These are phyloP conservation scores for Delia radicum DNA, from an alignment of 1,140 invertebrate genomes.

Conservation along the genomic window DNA sequence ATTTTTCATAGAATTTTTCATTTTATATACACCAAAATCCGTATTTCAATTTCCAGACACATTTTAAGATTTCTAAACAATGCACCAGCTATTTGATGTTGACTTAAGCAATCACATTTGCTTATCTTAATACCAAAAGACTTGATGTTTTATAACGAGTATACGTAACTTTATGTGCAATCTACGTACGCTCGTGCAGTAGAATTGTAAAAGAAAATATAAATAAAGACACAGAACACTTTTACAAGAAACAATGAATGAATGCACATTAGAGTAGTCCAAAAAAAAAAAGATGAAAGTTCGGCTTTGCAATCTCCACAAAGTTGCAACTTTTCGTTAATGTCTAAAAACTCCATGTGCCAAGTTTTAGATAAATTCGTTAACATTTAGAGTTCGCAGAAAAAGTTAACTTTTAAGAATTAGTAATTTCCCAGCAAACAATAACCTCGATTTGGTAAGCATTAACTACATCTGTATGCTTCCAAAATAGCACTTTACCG, in stretches of 20 bases:
- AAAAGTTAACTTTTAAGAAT: too few relatives aligned
- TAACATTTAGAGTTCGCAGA: too few relatives aligned
- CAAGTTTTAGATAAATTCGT: too few relatives aligned
- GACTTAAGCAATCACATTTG: background rate
- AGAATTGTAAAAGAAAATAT: background rate
- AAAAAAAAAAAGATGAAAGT: too few relatives aligned
- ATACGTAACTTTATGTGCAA: background rate
- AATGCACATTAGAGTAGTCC: too few relatives aligned
- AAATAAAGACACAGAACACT: background rate
- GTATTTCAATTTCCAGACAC: background rate
- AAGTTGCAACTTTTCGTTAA: too few relatives aligned
- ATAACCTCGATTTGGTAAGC: too few relatives aligned
- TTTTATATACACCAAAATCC: background rate
- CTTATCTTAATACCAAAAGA: background rate
- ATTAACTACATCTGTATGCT: too few relatives aligned
- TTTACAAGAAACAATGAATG: background rate
- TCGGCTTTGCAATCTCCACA: too few relatives aligned
- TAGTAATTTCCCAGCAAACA: too few relatives aligned
- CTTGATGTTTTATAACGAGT: background rate
- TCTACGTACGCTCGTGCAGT: background rate
- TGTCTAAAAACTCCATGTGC: too few relatives aligned
- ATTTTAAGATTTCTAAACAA: background rate
- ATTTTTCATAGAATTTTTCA: background rate
- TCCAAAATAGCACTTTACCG: too few relatives aligned
- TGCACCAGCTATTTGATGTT: background rate